These are phyloP conservation scores for Monoplex corrugatus DNA, from an alignment of 2,888 invertebrate species.

Conservation along the genomic window DNA sequence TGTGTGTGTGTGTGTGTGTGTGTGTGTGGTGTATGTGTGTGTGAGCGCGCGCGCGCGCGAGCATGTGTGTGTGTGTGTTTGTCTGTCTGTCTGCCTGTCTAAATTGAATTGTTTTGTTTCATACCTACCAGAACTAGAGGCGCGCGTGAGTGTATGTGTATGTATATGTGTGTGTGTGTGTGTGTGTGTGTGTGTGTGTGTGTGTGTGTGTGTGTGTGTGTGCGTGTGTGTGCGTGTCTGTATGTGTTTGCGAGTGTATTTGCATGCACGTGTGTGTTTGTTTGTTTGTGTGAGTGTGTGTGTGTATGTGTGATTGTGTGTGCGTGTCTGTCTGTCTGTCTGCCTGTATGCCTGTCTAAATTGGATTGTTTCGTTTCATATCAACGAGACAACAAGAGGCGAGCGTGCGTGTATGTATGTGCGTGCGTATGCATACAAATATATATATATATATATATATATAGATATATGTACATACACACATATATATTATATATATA, in stretches of 20 bases:
- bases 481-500: too few relatives aligned
- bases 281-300: background rate
- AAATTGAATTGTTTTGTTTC: too few relatives aligned
- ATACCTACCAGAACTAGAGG: too few relatives aligned
- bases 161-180: background rate
- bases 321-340: background rate
- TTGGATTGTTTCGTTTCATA: background rate
- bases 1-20: too few relatives aligned
- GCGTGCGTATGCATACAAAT: too few relatives aligned
- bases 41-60: too few relatives aligned
- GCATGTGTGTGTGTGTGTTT: too few relatives aligned
- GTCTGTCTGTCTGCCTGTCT: too few relatives aligned
- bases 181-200: background rate
- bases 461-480: too few relatives aligned
- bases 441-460: too few relatives aligned
- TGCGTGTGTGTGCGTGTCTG: constrained; percentile 1
- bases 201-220: constrained; percentile 25
- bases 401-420: background rate
- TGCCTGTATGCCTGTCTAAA: background rate
- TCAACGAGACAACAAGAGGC: background rate
- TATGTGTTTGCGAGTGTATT: background rate
- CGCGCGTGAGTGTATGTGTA: background rate
- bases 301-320: background rate
- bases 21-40: too few relatives aligned
- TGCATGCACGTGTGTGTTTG: background rate